Base-by-base conservation (phyloP, 2,888 invertebrate genomes). In the Drosophila crucigera region DNA sequence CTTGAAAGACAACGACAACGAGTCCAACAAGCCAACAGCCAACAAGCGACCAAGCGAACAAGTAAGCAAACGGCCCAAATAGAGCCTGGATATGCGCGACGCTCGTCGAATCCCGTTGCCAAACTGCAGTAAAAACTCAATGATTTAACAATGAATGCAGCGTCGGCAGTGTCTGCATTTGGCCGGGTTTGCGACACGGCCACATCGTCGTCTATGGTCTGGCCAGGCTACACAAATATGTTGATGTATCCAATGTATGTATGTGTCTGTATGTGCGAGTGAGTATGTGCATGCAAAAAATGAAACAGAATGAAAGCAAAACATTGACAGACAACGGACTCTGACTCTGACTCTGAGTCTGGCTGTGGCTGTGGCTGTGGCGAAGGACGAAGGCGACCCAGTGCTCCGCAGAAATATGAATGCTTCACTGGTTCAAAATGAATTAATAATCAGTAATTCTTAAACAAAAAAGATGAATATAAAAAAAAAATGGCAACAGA, bases 391-490 rank as follows among this genome's bases (percentile, higher is more conserved):
- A 80, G 73, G 74, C 84, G 89, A 83, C 74, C 59, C 69, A 69
- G 71, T 69, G 80, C 78, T 73, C 68, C 67, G 78, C 77, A 83
- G 82, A 88, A 87, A 90, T 83, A 89, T 87, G 86, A 87, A 89
- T 86, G 91, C 82, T 90, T 87, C 82, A 79, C 81, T 80, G 90
- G 86, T 84, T 84, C 79, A 86, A 90, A 86, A 90, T 90, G 89
- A 91, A 90, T 90, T 90, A 90, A 91, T 90, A 90, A 90, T 90
- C 89, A 89, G 91, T 86, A 89, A 90, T 90, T 90, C 83, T 88
- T 81, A 68, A 85, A 85, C 84, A 89, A 87, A 81, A 86, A 78
- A 73, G 74, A 78, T 66, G 68, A 39, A 56, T 59, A 62, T 49
- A 60, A 50, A 78, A 78, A 78, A 78, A 72, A 78, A 78, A 68